These are phyloP conservation scores for Datnioides undecimradiatus DNA, from an alignment of 2,113 vertebrate genomes.

Conservation along the genomic window DNA sequence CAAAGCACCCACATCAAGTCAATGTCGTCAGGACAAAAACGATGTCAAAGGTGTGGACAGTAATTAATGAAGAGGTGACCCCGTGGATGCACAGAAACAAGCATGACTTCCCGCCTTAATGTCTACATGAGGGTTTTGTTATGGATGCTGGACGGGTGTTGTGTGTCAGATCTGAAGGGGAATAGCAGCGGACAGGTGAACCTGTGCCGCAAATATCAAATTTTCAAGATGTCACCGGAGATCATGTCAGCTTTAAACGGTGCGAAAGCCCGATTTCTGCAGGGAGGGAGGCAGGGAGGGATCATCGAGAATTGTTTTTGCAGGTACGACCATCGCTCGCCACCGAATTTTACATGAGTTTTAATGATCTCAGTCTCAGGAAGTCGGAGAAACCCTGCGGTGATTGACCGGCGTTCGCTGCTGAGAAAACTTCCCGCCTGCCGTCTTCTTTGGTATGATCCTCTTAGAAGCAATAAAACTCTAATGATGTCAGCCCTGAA, in stretches of 20 bases:
- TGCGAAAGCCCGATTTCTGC: constrained; percentile 7
- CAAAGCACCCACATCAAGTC: background rate
- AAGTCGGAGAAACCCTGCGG: background rate
- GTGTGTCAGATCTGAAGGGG: constrained; percentile 17
- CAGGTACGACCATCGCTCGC: background rate
- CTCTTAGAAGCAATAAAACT: constrained; percentile 65
- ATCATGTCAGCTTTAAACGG: constrained; percentile 27
- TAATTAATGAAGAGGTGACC: background rate
- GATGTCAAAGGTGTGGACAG: background rate
- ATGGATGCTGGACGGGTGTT: background rate
- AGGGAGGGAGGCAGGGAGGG: background rate
- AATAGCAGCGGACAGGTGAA: constrained; percentile 34
- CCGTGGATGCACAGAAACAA: background rate
- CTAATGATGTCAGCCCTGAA: constrained; percentile 38
- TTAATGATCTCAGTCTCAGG: background rate
- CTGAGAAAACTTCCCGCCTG: background rate
- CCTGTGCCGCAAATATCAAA: constrained; percentile 36
- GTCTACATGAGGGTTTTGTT: background rate
- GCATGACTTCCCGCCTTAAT: background rate
- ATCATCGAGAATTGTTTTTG: background rate
- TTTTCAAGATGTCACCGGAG: constrained; percentile 47
- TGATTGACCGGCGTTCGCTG: background rate
- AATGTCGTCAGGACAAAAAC: background rate
- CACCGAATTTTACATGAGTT: background rate
- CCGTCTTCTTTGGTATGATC: constrained; percentile 5